Percentiles rank a stretch among this genome's conserved stretches.
phyloP scores from a whole-genome alignment of 2,888 invertebrate species.

The Ametastegia equiseti region DNA sequence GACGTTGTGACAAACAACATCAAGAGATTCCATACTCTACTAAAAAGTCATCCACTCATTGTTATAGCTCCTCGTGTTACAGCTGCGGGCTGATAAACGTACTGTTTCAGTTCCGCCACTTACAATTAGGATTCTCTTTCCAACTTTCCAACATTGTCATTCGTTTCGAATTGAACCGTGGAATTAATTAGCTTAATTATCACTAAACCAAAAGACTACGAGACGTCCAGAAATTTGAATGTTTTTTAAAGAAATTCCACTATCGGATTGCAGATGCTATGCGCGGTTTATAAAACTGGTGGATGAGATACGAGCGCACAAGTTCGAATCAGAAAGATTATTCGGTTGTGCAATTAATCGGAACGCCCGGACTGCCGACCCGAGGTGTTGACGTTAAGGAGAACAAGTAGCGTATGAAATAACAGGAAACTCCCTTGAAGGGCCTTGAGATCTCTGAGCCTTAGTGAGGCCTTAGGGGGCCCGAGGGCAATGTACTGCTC shows the following conservation, averaged over 20 bases:
- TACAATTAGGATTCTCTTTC: background rate
- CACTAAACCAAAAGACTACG: no score
- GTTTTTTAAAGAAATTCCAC: no score
- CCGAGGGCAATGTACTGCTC: slow-evolving; percentile 46
- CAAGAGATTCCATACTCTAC: background rate
- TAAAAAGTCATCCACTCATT: background rate
- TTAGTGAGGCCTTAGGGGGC: slow-evolving; percentile 10
- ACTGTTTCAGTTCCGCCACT: background rate
- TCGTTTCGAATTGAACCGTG: no score
- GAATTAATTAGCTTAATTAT: no score
- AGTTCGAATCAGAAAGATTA: slow-evolving; percentile 22
- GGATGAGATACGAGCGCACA: background rate
- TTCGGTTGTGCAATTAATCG: slow-evolving; percentile 27
- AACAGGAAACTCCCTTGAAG: slow-evolving; percentile 42
- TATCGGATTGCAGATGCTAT: no score
- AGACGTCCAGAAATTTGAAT: no score
- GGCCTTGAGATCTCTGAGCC: slow-evolving; percentile 6
- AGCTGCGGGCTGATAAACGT: no score
- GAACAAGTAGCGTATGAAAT: slow-evolving; percentile 42
- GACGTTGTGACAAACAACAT: slow-evolving; percentile 24
- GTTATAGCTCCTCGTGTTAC: no score
- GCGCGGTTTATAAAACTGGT: background rate
- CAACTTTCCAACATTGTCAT: no score
- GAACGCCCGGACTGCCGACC: slow-evolving; percentile 18
- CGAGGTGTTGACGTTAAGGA: slow-evolving; percentile 37